These are phyloP conservation scores for Anguilla megastoma DNA, from an alignment of 2,797 vertebrate genomes.

Conservation along the genomic window DNA sequence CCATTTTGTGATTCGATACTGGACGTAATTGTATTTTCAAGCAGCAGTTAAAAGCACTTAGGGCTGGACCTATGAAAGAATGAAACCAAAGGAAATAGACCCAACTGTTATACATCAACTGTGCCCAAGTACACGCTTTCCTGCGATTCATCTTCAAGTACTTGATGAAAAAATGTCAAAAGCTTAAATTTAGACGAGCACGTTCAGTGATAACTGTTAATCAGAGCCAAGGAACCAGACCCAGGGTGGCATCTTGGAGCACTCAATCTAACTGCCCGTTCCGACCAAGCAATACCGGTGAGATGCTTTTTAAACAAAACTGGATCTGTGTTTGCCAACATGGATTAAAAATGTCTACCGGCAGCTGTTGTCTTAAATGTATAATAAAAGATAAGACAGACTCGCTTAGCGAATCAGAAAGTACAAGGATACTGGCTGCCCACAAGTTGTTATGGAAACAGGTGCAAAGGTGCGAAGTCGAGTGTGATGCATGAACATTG, in stretches of 20 bases:
- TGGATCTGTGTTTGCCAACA: neutral
- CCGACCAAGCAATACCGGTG: neutral
- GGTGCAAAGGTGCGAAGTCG: too few relatives aligned
- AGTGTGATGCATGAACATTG: neutral
- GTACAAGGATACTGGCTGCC: too few relatives aligned
- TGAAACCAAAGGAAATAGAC: neutral
- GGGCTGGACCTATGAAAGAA: neutral
- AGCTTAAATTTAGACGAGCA: neutral
- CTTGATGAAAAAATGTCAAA: neutral
- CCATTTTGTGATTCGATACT: constrained; percentile 4
- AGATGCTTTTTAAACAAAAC: too few relatives aligned
- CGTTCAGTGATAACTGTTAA: neutral
- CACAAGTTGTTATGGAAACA: too few relatives aligned
- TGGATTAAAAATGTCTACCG: neutral
- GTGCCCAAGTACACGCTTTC: neutral
- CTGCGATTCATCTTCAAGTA: neutral
- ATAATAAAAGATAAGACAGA: too few relatives aligned
- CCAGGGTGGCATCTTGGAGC: neutral
- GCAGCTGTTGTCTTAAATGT: neutral
- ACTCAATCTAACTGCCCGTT: neutral
- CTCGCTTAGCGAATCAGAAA: too few relatives aligned
- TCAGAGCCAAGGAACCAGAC: neutral
- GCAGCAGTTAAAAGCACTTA: neutral
- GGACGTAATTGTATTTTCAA: neutral
- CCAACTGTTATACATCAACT: neutral